These are phyloP conservation scores for Eriocheir sinensis DNA, from an alignment of 1,140 invertebrate genomes.

Conservation along the genomic window DNA sequence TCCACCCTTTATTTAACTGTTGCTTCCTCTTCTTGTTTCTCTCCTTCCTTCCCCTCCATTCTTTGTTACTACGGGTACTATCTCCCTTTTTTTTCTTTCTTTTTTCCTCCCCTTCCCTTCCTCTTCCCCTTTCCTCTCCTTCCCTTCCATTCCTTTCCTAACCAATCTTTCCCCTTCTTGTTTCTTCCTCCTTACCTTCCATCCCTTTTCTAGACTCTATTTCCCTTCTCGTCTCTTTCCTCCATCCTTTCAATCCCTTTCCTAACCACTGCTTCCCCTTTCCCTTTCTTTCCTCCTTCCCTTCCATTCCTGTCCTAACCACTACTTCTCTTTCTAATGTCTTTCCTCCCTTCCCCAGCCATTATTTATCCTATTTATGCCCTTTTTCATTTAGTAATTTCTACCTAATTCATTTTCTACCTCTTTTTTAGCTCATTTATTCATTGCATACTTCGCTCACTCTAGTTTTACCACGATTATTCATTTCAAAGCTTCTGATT, in stretches of 20 bases:
- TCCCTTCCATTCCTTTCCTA: neutral
- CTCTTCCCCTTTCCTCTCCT: neutral
- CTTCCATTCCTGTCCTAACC: neutral
- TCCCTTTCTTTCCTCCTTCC: neutral
- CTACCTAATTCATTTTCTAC: neutral
- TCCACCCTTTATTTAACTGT: constrained; percentile 1
- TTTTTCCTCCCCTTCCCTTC: neutral
- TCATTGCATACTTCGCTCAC: too few species aligned
- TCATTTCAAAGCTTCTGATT: too few species aligned
- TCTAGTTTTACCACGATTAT: too few species aligned
- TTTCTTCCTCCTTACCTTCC: neutral
- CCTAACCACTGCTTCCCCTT: neutral
- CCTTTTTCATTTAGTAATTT: neutral
- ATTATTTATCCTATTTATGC: neutral
- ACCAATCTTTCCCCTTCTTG: neutral
- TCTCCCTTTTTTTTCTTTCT: neutral
- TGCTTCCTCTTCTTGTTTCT: neutral
- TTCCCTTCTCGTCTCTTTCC: neutral
- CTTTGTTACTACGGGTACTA: neutral
- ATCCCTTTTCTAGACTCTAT: too few species aligned
- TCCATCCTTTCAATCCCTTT: neutral
- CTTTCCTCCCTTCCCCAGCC: neutral
- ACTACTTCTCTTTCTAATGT: neutral
- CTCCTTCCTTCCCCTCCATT: neutral
- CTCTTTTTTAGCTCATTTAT: neutral